phyloP scores from a whole-genome alignment of 1,140 invertebrate genomes.

The Zaprionus taronus region DNA sequence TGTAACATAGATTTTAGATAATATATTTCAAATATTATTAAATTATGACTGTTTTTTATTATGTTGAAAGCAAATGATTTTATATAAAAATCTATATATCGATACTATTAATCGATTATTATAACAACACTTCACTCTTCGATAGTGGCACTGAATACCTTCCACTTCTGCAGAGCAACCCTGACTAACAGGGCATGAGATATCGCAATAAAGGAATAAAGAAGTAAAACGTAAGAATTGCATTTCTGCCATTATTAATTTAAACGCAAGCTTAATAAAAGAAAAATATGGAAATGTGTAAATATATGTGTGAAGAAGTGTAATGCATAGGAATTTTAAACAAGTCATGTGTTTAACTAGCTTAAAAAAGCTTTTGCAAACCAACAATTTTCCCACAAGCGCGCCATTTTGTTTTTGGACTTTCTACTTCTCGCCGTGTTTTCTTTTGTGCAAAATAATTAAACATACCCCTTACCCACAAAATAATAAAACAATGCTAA shows the following conservation, averaged over 20 bases:
- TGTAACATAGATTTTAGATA: neutral
- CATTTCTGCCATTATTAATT: slow-evolving; percentile 48
- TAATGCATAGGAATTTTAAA: slow-evolving; percentile 1
- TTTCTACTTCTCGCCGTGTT: slow-evolving; percentile 62
- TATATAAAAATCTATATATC: neutral
- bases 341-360: slow-evolving; percentile 12
- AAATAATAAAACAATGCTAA: slow-evolving; percentile 13
- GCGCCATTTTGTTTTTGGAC: slow-evolving; percentile 79
- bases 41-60: neutral
- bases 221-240: slow-evolving; percentile 77
- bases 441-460: slow-evolving; percentile 64
- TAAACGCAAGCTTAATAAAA: slow-evolving; percentile 49
- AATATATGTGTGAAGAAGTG: slow-evolving; percentile 9
- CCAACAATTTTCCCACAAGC: slow-evolving; percentile 64
- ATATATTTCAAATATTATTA: neutral
- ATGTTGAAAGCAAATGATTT: neutral
- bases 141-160: slow-evolving; percentile 20
- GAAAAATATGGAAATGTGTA: slow-evolving; percentile 42
- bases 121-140: neutral
- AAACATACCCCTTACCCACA: slow-evolving; percentile 21
- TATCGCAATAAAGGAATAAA: slow-evolving; percentile 62
- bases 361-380: slow-evolving; percentile 40
- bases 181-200: slow-evolving; percentile 16
- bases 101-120: neutral
- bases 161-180: slow-evolving; percentile 29